phyloP scores from a whole-genome alignment of 2,888 invertebrate species.

The Mesorhabditis spiculigera region DNA sequence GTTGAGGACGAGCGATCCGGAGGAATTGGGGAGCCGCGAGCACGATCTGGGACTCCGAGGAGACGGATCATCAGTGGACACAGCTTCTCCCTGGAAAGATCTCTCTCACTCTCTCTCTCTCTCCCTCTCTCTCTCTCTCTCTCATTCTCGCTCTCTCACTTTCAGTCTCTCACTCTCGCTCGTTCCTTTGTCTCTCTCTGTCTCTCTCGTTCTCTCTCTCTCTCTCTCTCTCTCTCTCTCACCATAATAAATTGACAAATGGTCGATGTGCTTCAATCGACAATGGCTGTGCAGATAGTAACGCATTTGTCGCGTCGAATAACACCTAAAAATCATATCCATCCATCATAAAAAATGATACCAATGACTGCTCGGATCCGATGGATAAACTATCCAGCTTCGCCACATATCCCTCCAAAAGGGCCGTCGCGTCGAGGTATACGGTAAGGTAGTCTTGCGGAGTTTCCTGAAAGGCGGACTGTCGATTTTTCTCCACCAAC shows the following conservation, averaged over 20 bases:
- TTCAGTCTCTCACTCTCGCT: slow-evolving; percentile 9
- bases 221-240: slow-evolving; percentile 3
- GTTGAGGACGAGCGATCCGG: slow-evolving; percentile 10
- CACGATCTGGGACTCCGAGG: slow-evolving; percentile 35
- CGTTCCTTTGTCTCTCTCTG: neutral
- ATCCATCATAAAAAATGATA: slow-evolving; percentile 39
- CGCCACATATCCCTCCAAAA: slow-evolving; percentile 38
- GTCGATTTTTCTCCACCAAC: no score
- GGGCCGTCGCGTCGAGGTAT: slow-evolving; percentile 46
- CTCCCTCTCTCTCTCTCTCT: slow-evolving; percentile 12
- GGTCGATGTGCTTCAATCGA: neutral
- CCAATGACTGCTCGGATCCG: slow-evolving; percentile 29
- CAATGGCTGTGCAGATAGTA: neutral
- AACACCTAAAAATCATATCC: no score
- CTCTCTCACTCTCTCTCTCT: slow-evolving; percentile 1
- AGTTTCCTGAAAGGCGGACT: slow-evolving; percentile 29
- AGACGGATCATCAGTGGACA: slow-evolving; percentile 39
- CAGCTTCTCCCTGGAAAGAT: slow-evolving; percentile 33
- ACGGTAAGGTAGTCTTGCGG: slow-evolving; percentile 48
- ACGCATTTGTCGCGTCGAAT: no score
- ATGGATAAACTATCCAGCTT: slow-evolving; percentile 38
- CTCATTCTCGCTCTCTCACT: slow-evolving; percentile 11
- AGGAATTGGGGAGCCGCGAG: slow-evolving; percentile 8
- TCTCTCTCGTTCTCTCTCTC: neutral
- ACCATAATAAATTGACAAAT: neutral